Base-by-base conservation (phyloP, 2,113 vertebrate genomes). In the Syngnathoides biaculeatus region DNA sequence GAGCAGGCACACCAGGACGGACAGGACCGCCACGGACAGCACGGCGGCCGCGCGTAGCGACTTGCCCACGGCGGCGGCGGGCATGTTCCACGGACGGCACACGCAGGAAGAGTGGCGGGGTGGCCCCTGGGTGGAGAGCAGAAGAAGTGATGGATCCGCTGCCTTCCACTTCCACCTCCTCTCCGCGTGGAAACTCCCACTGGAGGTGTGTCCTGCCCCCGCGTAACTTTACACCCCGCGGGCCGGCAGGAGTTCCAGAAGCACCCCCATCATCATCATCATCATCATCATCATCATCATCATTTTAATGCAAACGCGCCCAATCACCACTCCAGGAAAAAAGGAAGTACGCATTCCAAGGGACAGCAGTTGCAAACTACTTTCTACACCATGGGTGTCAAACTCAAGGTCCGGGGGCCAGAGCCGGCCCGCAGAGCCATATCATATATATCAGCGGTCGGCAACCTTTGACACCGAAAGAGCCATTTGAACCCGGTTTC, bases 121-220 rank as follows among this genome's bases (percentile, higher is more conserved):
- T n/a, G 64, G 30, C 52, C 2, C 45, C 48, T 73, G 11, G 73
- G 69, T 75, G 74, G 48, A 68, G 55, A 15, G 62, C 63, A 52
- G 68, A 38, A 72, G 67, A 72, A 65, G 65, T 17, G 81, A 68
- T 80, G 81, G 15, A n/a, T n/a, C n/a, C n/a, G 73, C 74, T 86
- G n/a, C 72, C 79, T 79, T 67, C 26, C 13, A 75, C 82, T 77
- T 85, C 80, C 86, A 78, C 81, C 85, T 85, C 87, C 80, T 5
- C 30, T 64, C 63, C 13, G 40, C 39, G 40, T 26, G 60, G 60
- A 62, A 85, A 91, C 90, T 89, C 89, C 90, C 87, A 77, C 77
- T 75, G 30, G 83, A 84, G 90, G 91, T 88, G 90, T 88, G 89
- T 85, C 87, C 86, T 88, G 85, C n/a, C 60, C 67, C 74, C 82